phyloP scores from a whole-genome alignment of 2,888 invertebrate genomes.

The Loripinus fragilis region DNA sequence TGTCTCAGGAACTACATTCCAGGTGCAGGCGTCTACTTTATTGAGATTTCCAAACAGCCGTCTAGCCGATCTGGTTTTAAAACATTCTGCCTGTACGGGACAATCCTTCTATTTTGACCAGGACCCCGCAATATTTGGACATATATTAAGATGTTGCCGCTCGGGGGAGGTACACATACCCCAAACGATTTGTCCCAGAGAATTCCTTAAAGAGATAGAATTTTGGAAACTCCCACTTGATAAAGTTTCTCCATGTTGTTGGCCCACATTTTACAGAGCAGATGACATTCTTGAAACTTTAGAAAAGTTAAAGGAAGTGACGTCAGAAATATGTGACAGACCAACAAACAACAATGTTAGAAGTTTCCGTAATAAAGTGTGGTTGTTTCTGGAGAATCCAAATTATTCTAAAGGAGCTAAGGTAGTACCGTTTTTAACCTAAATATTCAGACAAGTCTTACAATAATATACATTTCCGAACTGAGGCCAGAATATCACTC shows the following conservation, averaged over 20 bases:
- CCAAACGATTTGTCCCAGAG: background rate
- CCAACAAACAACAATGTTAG: background rate
- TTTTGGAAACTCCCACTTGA: conserved; percentile 15
- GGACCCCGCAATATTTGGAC: background rate
- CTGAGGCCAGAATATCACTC: background rate
- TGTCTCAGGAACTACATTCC: background rate
- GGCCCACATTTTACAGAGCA: conserved; percentile 11
- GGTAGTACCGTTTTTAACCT: background rate
- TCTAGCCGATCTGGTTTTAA: background rate
- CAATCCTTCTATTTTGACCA: background rate
- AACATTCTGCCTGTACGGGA: background rate
- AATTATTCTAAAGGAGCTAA: background rate
- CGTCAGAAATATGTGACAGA: background rate
- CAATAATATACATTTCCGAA: background rate
- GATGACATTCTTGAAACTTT: background rate
- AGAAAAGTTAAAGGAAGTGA: conserved; percentile 5
- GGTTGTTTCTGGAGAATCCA: conserved; percentile 8
- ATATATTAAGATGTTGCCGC: conserved; percentile 17
- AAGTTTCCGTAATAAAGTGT: background rate
- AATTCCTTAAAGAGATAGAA: background rate
- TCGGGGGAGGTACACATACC: conserved; percentile 15
- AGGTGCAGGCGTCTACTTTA: conserved; percentile 5
- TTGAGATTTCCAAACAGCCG: conserved; percentile 9
- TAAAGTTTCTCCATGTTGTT: conserved; percentile 5
- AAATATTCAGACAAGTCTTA: background rate